Conservation (phyloP, 1,140 invertebrate genomes). For the Apis florea region DNA sequence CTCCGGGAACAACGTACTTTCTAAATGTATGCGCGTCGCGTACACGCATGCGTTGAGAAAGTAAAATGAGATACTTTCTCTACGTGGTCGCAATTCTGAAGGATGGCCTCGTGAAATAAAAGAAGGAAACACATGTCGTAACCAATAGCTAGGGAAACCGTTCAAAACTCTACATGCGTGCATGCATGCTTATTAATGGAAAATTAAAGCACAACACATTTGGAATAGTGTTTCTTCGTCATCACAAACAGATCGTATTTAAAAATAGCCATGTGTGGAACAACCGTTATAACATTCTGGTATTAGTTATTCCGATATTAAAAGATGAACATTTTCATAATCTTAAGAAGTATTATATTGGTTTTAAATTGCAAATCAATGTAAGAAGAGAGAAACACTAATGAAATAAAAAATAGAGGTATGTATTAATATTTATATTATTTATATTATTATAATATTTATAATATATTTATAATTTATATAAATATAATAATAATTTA, state of each 20-base stretch:
- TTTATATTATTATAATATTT: no score
- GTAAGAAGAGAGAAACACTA: neutral
- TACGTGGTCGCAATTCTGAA: slow-evolving; percentile 12
- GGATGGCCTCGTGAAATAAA: neutral
- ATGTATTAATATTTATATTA: no score
- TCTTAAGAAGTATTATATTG: neutral
- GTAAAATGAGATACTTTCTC: slow-evolving; percentile 38
- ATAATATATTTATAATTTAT: no score
- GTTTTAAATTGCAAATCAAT: neutral
- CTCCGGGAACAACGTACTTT: slow-evolving; percentile 9
- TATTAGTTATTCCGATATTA: neutral
- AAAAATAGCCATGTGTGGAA: slow-evolving; percentile 15
- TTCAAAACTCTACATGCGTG: slow-evolving; percentile 1
- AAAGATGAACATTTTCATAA: neutral
- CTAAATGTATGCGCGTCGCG: slow-evolving; percentile 8
- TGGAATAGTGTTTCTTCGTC: neutral
- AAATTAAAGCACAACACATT: slow-evolving; percentile 30
- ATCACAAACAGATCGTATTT: slow-evolving; percentile 12
- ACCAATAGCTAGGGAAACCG: neutral
- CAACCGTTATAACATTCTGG: neutral
- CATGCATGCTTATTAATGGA: slow-evolving; percentile 6
- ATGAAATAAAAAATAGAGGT: no score
- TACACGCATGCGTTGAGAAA: slow-evolving; percentile 14
- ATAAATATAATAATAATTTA: neutral
- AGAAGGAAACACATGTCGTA: slow-evolving; percentile 6